These are phyloP conservation scores for Eupristina koningsbergeri DNA, from an alignment of 1,140 invertebrate species.

Conservation along the genomic window DNA sequence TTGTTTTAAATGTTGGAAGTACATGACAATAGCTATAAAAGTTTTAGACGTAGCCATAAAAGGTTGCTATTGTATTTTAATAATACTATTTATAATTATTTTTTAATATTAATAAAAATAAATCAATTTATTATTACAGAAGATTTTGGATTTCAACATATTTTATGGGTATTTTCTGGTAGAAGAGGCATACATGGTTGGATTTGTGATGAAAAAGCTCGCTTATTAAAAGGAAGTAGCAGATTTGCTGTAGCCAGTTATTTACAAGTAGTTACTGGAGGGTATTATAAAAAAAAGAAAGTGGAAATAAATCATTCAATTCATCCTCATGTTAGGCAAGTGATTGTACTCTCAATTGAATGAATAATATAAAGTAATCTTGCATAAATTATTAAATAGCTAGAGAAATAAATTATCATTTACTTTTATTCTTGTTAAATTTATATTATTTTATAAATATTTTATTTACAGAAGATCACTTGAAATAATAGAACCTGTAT, in stretches of 20 bases:
- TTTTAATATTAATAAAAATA: background rate
- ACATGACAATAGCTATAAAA: constrained; percentile 91
- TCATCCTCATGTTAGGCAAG: constrained; percentile 84
- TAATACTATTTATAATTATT: background rate
- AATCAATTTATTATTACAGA: constrained; percentile 73
- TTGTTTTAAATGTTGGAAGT: constrained; percentile 94
- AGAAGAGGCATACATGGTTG: constrained; percentile 97
- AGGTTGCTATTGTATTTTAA: constrained; percentile 71
- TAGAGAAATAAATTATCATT: no score
- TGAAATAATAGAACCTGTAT: constrained; percentile 80
- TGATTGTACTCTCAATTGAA: constrained; percentile 22
- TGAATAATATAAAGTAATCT: no score
- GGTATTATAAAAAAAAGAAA: constrained; percentile 84
- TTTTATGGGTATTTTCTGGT: constrained; percentile 98
- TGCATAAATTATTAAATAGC: no score
- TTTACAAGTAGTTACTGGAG: constrained; percentile 84
- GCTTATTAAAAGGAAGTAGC: constrained; percentile 74
- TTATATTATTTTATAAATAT: background rate
- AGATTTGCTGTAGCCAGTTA: constrained; percentile 88
- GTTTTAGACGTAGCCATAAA: constrained; percentile 87
- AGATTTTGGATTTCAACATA: constrained; percentile 94
- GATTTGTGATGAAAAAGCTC: constrained; percentile 91
- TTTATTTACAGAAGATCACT: constrained; percentile 77
- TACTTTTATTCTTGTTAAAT: background rate
- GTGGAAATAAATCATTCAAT: constrained; percentile 80